Evolutionary conservation across 92 coral and sea anemone species (phyloP).

Genomic region (Heteractis magnifica): DNA sequence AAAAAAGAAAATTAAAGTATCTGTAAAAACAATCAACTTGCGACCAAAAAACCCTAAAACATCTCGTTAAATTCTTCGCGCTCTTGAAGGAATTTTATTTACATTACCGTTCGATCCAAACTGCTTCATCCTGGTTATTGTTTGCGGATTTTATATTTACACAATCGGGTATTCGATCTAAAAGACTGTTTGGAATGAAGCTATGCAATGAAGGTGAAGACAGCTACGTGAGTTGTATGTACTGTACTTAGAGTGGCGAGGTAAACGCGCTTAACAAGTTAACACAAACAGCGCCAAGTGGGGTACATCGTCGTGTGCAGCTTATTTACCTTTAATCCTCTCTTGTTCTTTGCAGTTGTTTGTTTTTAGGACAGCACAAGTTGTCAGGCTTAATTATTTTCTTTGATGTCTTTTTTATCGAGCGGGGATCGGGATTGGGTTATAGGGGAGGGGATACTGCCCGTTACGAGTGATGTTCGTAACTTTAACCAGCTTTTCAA

Average conservation of each 20-base stretch:
- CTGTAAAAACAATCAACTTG: constrained; percentile 1
- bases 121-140: too few species aligned
- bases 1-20: neutral
- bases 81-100: neutral
- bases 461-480: neutral
- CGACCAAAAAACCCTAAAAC: neutral
- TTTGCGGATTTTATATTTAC: too few species aligned
- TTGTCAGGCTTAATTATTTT: neutral
- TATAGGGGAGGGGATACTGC: neutral
- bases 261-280: neutral
- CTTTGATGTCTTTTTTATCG: neutral
- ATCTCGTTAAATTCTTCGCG: neutral
- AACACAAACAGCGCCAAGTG: constrained; percentile 1
- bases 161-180: too few species aligned
- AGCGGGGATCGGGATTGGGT: neutral
- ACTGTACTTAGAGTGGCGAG: neutral
- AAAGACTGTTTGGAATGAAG: too few species aligned
- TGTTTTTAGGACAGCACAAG: neutral
- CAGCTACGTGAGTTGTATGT: neutral
- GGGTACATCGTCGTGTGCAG: neutral
- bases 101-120: too few species aligned
- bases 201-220: too few species aligned
- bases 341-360: neutral
- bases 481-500: too few species aligned
- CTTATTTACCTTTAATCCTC: neutral